Base-by-base conservation (phyloP, 1,140 invertebrate genomes). In the Scaptodrosophila lebanonensis region DNA sequence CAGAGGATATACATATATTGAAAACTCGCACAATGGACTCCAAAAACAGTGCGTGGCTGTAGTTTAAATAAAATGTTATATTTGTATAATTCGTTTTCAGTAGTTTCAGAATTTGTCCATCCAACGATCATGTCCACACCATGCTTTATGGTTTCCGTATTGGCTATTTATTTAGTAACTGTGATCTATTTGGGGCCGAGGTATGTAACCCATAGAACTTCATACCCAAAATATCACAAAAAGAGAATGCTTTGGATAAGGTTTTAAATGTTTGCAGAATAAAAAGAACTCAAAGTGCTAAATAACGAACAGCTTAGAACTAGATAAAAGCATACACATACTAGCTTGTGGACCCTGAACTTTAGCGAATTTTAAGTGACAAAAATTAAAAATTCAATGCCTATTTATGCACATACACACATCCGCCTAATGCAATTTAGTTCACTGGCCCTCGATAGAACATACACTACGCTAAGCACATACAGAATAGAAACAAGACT, bases 71-170 rank as follows among this genome's bases (percentile, higher is more conserved):
- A 27, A n/a, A 29, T 9, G 27, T n/a, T 2, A 22, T 2, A 43
- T 22, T 27, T 3, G 15, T 1, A 3, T 29, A 11, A 5, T 29
- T 35, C 22, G 1, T 3, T 52, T 44, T 1, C 2, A 58, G 60
- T n/a, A 3, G 9, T 1, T 8, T 30, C 4, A 8, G 2, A n/a
- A 3, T 11, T 49, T 8, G 12, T 30, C 4, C 65, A 79, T 66
- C 75, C 73, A 11, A 20, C 13, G 4, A 0, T 69, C 1, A 52
- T 79, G 49, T 2, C 30, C 90, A 86, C 17, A 90, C 91, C 76
- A 2, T 59, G 45, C 44, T 85, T 84, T 49, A 66, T 85, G 63
- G 3, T 83, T 3, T 4, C 25, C 13, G 36, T 58, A 2, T 40
- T 85, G 30, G 47, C 7, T 0, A 0, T 77, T 13, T 85, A 85